Percentiles rank a stretch among this genome's conserved stretches.
Evolutionary conservation across 2,797 vertebrate genomes (phyloP).

Genomic region (Myotis pilosus): DNA sequence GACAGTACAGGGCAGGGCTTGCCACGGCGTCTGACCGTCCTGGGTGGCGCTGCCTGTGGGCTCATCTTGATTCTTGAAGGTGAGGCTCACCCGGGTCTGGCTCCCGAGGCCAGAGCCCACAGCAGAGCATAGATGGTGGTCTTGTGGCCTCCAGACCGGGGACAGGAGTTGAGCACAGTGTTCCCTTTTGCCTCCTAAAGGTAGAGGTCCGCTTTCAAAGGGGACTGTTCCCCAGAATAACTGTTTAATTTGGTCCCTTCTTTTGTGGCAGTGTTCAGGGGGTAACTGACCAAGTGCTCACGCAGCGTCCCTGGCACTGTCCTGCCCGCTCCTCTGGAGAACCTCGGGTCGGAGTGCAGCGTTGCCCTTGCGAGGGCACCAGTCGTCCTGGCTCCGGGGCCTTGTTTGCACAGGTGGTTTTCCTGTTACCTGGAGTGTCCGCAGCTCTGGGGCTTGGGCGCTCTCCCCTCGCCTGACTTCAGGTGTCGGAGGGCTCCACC

Average conservation of each 20-base stretch:
- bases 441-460: not conserved
- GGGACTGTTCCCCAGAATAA: not conserved
- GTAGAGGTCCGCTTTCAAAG: not conserved
- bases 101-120: not conserved
- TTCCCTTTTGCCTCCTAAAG: conserved; percentile 47
- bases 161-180: not conserved
- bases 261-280: conserved; percentile 52
- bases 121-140: not conserved
- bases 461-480: not conserved
- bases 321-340: not conserved
- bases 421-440: not conserved
- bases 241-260: not conserved
- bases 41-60: not conserved
- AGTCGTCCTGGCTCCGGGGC: not conserved
- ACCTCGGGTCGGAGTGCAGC: not conserved
- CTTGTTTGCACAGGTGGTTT: conserved; percentile 40
- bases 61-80: conserved; percentile 39
- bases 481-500: not conserved
- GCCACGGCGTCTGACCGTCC: not conserved
- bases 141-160: not conserved
- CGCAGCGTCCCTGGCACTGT: not conserved
- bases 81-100: not conserved
- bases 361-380: not conserved
- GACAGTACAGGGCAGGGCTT: not conserved
- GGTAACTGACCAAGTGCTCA: not conserved